phyloP scores from a whole-genome alignment of 2,797 vertebrate genomes.

The Cephalopachus bancanus region DNA sequence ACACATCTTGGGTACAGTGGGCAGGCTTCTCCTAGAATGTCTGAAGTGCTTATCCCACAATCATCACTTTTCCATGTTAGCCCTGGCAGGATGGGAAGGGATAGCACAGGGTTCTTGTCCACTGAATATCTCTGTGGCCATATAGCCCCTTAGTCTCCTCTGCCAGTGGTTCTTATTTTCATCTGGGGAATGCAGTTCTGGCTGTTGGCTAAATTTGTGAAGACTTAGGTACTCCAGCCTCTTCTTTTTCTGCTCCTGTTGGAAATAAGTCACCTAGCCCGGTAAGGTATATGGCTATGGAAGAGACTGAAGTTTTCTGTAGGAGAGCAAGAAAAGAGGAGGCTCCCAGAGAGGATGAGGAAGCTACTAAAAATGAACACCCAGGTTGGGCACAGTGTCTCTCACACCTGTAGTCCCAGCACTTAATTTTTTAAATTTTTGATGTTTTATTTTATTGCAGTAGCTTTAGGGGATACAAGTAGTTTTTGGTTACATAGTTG shows the following conservation, averaged over 20 bases:
- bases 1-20: not conserved
- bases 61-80: fast-evolving
- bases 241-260: not conserved
- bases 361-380: not conserved
- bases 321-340: not conserved
- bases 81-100: not conserved
- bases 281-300: not conserved
- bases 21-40: not conserved
- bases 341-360: not conserved
- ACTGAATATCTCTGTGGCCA: not conserved
- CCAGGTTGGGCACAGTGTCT: too few relatives aligned
- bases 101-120: not conserved
- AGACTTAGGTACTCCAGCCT: not conserved
- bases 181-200: not conserved
- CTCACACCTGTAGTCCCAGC: too few relatives aligned
- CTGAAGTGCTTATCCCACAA: not conserved
- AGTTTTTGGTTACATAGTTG: too few relatives aligned
- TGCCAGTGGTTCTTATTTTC: not conserved
- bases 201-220: not conserved
- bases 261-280: not conserved
- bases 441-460: too few relatives aligned
- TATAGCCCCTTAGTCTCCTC: not conserved
- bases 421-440: too few relatives aligned
- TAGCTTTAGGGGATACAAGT: too few relatives aligned
- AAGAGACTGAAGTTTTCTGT: not conserved